phyloP scores from a whole-genome alignment of 2,113 vertebrate species.

The Gulo gulo region DNA sequence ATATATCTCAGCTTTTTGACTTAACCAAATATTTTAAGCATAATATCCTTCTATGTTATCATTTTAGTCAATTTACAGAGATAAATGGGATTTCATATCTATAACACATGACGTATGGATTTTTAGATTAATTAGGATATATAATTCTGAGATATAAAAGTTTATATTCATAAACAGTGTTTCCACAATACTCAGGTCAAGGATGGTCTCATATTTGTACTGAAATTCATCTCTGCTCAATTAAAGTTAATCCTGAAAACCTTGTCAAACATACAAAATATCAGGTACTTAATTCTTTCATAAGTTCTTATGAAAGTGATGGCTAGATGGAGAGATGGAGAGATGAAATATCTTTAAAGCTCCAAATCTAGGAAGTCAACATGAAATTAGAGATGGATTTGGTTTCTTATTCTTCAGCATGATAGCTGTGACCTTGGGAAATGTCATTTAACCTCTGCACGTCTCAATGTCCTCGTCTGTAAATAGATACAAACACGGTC shows the following conservation, averaged over 20 bases:
- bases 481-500: not conserved
- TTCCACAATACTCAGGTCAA: slow-evolving; percentile 1
- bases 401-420: not conserved
- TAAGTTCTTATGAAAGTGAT: not conserved
- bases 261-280: not conserved
- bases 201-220: not conserved
- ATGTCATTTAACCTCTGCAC: not conserved
- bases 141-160: slow-evolving; percentile 14
- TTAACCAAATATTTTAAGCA: not conserved
- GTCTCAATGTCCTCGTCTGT: not conserved
- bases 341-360: slow-evolving; percentile 11
- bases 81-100: not conserved
- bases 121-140: slow-evolving; percentile 41
- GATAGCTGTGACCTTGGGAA: slow-evolving; percentile 25
- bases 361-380: not conserved
- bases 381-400: not conserved
- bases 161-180: slow-evolving; percentile 2
- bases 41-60: not conserved
- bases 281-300: not conserved
- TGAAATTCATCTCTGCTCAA: not conserved
- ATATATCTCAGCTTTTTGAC: not conserved
- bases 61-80: slow-evolving; percentile 41
- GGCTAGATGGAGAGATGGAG: not conserved
- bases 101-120: not conserved
- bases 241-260: slow-evolving; percentile 23